Evolutionary conservation across 2,888 invertebrate genomes (phyloP), one percentile per base, ranked within the genome.

Genomic region (Gymnocheta viridis): DNA sequence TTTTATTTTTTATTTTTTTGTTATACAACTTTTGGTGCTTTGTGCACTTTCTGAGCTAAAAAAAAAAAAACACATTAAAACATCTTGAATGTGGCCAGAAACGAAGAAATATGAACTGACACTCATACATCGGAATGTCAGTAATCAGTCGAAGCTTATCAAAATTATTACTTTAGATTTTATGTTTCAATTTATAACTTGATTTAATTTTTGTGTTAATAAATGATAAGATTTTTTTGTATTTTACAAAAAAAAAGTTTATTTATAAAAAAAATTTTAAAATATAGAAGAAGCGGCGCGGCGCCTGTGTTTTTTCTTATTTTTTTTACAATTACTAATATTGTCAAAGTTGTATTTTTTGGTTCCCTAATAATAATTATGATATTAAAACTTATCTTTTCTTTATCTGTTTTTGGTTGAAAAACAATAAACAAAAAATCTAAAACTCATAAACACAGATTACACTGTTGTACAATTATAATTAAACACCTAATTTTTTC

Each of bases 401-500:
- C 60, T 76, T 81, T 74, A 81, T 69, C 67, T 60, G 27, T 32
- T 54, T 66, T 74, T 14, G 35, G 32, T 22, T 38, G n/a, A 12
- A 29, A 17, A 35, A 29, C 22, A 51, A 62, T 19, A 69, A 76
- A 69, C 41, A 69, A 51, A 54, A 72, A 73, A 67, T 72, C 32
- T 60, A 60, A 67, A 69, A 74, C 38, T 47, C 49, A 67, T 51
- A 78, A 49, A 64, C 49, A 56, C 24, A 72, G 82, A 82, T 74
- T 79, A 82, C 69, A 17, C 12, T 27, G 47, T 38, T 47, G 35
- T 64, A 76, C 38, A 77, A 66, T 67, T 51, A 54, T 77, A 78
- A 73, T 73, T 60, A 78, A 77, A 67, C 66, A 81, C 35, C 69
- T 76, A 64, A n/a, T n/a, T 47, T 70, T 70, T 78, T 41, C 24